Conservation (phyloP, 2,797 vertebrate species). For the Cheirogaleus major region DNA sequence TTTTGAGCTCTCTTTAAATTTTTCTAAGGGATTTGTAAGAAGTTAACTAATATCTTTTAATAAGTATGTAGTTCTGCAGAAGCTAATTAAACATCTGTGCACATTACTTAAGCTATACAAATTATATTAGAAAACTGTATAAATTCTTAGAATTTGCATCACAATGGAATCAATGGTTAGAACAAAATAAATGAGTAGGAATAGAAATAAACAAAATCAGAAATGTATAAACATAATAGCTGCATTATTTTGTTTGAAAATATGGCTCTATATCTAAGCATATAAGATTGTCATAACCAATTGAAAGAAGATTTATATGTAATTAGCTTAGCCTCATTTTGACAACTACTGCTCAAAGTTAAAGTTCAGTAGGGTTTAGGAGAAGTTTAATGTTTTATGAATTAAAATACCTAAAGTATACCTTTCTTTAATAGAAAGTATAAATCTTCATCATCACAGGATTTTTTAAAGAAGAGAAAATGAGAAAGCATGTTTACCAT, state of each 20-base stretch:
- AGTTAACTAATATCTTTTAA: conserved; percentile 66
- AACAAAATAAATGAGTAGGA: background rate
- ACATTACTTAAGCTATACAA: conserved; percentile 41
- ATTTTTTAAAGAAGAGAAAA: background rate
- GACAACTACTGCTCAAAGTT: background rate
- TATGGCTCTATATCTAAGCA: background rate
- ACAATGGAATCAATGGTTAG: background rate
- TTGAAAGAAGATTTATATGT: background rate
- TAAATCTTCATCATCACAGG: background rate
- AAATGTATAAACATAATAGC: background rate
- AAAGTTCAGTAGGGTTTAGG: background rate
- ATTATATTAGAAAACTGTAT: background rate
- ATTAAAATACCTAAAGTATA: background rate
- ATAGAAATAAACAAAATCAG: background rate
- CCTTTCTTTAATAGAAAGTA: background rate
- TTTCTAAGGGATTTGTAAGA: conserved; percentile 53
- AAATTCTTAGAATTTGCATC: background rate
- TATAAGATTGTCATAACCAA: background rate
- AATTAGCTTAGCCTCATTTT: background rate
- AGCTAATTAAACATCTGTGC: conserved; percentile 77
- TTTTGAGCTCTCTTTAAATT: conserved; percentile 68
- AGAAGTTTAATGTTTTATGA: background rate
- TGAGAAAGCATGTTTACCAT: background rate
- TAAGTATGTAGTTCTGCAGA: conserved; percentile 51
- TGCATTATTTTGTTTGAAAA: conserved; percentile 6